Evolutionary conservation across 1,140 invertebrate species (phyloP), one percentile per base, ranked within the genome.

Genomic region (Brachionus koreanus): DNA sequence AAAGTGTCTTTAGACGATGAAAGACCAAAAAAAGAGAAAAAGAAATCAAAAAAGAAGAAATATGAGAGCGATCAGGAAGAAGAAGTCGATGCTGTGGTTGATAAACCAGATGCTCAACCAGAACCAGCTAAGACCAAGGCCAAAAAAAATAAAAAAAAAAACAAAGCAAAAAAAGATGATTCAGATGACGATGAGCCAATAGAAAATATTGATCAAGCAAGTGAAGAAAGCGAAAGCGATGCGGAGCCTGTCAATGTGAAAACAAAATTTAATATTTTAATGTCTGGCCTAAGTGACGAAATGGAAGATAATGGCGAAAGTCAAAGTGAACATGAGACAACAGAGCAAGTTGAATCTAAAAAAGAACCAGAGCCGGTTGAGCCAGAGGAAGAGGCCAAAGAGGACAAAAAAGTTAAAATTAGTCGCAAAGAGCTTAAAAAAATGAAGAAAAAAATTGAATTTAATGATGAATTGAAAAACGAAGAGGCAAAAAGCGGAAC

Each of bases 361-460:
- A 43, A 25, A 46, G 69, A 1, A 6, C 12, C 13, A 5, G 69
- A 74, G 33, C 10, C 13, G 5, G 69, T 46, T 29, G 23, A n/a
- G 2, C 3, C 19, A 16, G 19, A 2, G 1, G 23, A 43, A 12
- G 23, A 39, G 9, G 3, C 25, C 4, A 69, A 16, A 37, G 69
- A 74, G 13, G 69, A 74, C 16, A 46, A 74, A 74, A 74, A 74
- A 39, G 23, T 74, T 4, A 74, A 74, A 74, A 16, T 74, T 10
- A 74, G 69, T 12, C 69, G 49, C n/a, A 82, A 82, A 67, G 79
- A 82, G 13, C 19, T 82, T 12, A 82, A 82, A 57, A 82, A 82
- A 52, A 67, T 67, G 79, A 67, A 46, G 19, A 67, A 67, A 57
- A 82, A 82, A 52, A 35, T 49, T 0, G 63, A 82, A 33, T 72